Base-by-base conservation (phyloP, 2,888 invertebrate species). In the Tuberolachnus salignus region DNA sequence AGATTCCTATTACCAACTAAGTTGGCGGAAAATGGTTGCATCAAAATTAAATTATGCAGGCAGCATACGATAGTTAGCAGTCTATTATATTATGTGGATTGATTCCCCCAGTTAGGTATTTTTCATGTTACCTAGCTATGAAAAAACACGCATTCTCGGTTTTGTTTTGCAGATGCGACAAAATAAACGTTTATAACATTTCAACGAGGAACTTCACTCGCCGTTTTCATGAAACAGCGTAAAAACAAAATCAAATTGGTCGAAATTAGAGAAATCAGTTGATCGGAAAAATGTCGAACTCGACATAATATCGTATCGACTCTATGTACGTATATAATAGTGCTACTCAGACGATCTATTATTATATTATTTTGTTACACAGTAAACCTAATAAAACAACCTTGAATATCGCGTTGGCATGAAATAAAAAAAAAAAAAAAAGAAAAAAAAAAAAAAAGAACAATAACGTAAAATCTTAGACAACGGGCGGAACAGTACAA, bases 291-390 rank as follows among this genome's bases (percentile, higher is more conserved):
- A 23, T 23, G 21, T 57, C 46, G 23, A 13, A 16, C 10, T 57
- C 10, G n/a, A 57, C 26, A 44, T 46, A n/a, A 46, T 71, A 71
- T 44, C 46, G 23, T n/a, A 70, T 57, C 44, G 70, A 57, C 21
- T 4, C 3, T 34, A 34, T 34, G 34, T 4, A 34, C 6, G 6
- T 34, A 34, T 34, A n/a, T n/a, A n/a, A 6, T 70, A 70, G 44
- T 70, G 42, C n/a, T 21, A 55, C 21, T 69, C 14, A 51, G 19
- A 19, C 34, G 6, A 6, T 34, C 34, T 34, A 70, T 70, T 11
- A 34, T 34, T 34, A 34, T 57, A 70, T 57, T 70, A 57, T 57
- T 70, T 57, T 57, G 19, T 69, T 42, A 53, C 53, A 69, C 42
- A 69, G 53, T 69, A 14, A 1, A 57, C 44, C 44, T 23, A 57